These are phyloP conservation scores for Sebastes schlegelii DNA, from an alignment of 2,113 vertebrate species.

Conservation along the genomic window DNA sequence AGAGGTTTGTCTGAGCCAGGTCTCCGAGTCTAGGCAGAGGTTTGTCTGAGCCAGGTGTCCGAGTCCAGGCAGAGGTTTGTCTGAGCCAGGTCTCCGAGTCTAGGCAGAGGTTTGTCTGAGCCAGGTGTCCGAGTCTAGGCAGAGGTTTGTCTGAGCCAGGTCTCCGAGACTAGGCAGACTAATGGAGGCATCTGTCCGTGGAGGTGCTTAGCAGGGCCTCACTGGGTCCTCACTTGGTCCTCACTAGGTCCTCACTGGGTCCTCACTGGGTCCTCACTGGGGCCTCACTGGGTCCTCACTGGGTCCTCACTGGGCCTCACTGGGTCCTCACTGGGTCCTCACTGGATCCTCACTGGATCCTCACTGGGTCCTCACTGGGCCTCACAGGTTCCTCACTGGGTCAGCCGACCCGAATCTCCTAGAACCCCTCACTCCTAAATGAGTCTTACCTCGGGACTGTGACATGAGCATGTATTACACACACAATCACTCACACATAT, in stretches of 20 bases:
- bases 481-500: slow-evolving; percentile 22
- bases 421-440: slow-evolving; percentile 57
- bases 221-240: background rate
- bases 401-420: slow-evolving; percentile 66
- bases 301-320: slow-evolving; percentile 22
- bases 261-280: too few species aligned
- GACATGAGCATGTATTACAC: slow-evolving; percentile 9
- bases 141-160: too few species aligned
- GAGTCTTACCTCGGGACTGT: slow-evolving; percentile 48
- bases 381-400: slow-evolving; percentile 49
- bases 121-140: background rate
- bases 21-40: too few species aligned
- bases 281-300: too few species aligned
- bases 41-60: too few species aligned
- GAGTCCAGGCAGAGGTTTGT: too few species aligned
- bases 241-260: too few species aligned
- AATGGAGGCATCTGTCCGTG: slow-evolving; percentile 75
- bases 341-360: slow-evolving; percentile 15
- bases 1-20: too few species aligned
- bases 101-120: too few species aligned
- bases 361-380: slow-evolving; percentile 18
- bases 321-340: slow-evolving; percentile 14
- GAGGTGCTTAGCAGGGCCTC: slow-evolving; percentile 54
- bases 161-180: slow-evolving; percentile 46
- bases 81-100: background rate